phyloP scores from a whole-genome alignment of 2,113 vertebrate genomes.

The Platysteira castanea region DNA sequence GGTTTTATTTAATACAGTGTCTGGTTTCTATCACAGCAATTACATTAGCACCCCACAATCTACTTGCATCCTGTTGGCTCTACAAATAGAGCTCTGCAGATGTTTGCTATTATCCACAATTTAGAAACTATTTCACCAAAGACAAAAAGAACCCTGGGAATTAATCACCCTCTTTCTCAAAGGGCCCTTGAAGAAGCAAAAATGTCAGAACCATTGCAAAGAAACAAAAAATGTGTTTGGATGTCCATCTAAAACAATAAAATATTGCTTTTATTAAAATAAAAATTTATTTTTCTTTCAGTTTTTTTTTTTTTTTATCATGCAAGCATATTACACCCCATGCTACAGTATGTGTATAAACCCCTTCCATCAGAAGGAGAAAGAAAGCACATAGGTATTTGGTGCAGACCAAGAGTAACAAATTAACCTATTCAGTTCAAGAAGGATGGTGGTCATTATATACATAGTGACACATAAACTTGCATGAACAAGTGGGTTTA shows the following conservation, averaged over 20 bases:
- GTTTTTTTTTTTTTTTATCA: background rate
- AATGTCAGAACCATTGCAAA: background rate
- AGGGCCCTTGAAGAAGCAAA: background rate
- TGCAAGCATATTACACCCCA: background rate
- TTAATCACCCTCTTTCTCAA: background rate
- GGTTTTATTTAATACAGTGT: background rate
- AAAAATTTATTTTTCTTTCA: background rate
- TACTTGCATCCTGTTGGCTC: slow-evolving; percentile 35
- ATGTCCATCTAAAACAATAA: background rate
- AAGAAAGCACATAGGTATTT: background rate
- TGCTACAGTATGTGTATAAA: background rate
- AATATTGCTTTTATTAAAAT: background rate
- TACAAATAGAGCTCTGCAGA: slow-evolving; percentile 27
- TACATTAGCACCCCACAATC: slow-evolving; percentile 27
- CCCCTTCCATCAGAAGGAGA: background rate
- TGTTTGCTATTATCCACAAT: slow-evolving; percentile 47
- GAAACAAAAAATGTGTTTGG: background rate
- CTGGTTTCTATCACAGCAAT: slow-evolving; percentile 23
- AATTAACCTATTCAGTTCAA: background rate
- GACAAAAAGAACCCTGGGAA: background rate
- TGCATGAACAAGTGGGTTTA: background rate
- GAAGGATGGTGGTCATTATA: background rate
- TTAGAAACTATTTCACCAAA: slow-evolving; percentile 33
- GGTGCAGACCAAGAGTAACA: background rate
- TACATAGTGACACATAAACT: background rate